A percentile compares a stretch with the other conserved stretches of the same genome.
These are phyloP conservation scores for Drymonia ruficornis DNA, from an alignment of 2,888 invertebrate genomes.

Conservation along the genomic window DNA sequence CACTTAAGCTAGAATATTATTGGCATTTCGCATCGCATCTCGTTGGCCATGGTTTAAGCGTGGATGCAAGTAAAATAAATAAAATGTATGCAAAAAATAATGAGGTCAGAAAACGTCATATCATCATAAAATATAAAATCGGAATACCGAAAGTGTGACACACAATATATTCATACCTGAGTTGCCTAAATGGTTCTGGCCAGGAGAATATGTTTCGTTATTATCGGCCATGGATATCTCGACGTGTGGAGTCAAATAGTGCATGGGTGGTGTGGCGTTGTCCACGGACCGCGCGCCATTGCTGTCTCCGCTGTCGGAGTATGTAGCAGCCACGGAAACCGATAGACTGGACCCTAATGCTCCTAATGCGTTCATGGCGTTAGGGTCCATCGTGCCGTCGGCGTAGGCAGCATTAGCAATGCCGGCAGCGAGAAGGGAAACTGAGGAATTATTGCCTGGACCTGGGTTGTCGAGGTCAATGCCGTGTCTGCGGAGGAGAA, in stretches of 20 bases:
- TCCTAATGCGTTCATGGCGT: conserved; percentile 80
- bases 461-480: conserved; percentile 96
- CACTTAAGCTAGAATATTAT: too few relatives aligned
- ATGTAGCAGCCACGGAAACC: conserved; percentile 88
- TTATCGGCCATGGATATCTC: conserved; percentile 96
- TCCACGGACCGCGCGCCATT: conserved; percentile 92
- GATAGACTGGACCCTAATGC: conserved; percentile 86
- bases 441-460: conserved; percentile 89
- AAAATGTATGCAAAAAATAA: background rate
- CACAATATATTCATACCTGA: conserved; percentile 48
- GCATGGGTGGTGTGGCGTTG: conserved; percentile 95
- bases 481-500: conserved; percentile 87
- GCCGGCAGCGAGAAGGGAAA: conserved; percentile 89
- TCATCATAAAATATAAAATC: background rate
- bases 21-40: too few relatives aligned
- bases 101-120: background rate
- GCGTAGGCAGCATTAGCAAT: conserved; percentile 85
- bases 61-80: background rate
- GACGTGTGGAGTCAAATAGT: conserved; percentile 95
- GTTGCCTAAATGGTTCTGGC: conserved; percentile 74
- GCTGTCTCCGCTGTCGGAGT: conserved; percentile 94
- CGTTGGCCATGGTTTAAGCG: too few relatives aligned
- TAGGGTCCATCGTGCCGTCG: conserved; percentile 82
- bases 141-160: background rate
- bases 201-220: conserved; percentile 87